Evolutionary conservation across 37 sponge, comb jelly and placozoan species (phyloP).

Genomic region (Sycon ciliatum): DNA sequence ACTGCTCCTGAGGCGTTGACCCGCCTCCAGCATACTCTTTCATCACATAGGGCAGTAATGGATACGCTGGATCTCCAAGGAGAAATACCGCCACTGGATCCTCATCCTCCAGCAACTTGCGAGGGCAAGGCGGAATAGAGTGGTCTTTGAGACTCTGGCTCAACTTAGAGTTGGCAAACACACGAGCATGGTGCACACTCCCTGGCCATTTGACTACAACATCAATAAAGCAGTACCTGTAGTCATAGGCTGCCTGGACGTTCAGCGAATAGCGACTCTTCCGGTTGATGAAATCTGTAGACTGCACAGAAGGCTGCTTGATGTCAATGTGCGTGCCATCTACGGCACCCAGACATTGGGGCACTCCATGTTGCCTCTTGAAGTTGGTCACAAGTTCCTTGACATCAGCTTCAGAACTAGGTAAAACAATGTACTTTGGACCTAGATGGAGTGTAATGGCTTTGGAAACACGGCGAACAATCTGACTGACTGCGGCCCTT

Average conservation of each 20-base stretch:
- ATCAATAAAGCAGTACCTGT: slow-evolving; percentile 18
- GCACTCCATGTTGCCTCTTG: background rate
- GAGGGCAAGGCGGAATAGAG: slow-evolving; percentile 11
- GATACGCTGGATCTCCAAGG: slow-evolving; percentile 31
- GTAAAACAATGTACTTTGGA: slow-evolving; percentile 17
- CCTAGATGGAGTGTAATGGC: slow-evolving; percentile 20
- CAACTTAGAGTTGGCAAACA: slow-evolving; percentile 21
- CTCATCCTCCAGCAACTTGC: background rate
- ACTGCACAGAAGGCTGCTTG: slow-evolving; percentile 17
- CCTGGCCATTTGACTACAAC: slow-evolving; percentile 32
- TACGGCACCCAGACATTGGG: slow-evolving; percentile 36
- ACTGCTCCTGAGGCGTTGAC: slow-evolving; percentile 11
- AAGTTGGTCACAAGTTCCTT: slow-evolving; percentile 18
- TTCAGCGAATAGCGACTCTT: slow-evolving; percentile 25
- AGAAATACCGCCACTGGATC: slow-evolving; percentile 16
- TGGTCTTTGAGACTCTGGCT: background rate
- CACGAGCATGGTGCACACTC: slow-evolving; percentile 23
- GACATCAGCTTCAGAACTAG: slow-evolving; percentile 21
- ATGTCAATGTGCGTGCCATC: slow-evolving; percentile 38
- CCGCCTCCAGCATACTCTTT: slow-evolving; percentile 29
- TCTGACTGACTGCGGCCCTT: slow-evolving; percentile 10
- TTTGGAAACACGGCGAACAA: slow-evolving; percentile 13
- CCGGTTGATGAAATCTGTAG: slow-evolving; percentile 32
- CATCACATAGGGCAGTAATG: slow-evolving; percentile 23
- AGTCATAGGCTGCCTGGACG: slow-evolving; percentile 25